phyloP scores from a whole-genome alignment of 2,888 invertebrate genomes.

The Orthonychiurus folsomi region DNA sequence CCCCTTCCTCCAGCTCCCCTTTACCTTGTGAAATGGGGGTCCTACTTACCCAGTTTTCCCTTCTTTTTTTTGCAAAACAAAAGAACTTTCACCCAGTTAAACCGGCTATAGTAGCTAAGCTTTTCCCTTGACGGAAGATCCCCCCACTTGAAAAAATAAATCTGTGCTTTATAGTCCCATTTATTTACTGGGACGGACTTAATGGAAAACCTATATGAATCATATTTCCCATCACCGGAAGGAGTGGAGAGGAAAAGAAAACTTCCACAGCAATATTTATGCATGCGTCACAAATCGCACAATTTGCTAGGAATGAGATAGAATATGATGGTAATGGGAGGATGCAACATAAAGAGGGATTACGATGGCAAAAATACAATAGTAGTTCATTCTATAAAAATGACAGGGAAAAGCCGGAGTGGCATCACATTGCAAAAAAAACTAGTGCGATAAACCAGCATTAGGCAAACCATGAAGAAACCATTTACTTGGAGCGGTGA shows the following conservation, averaged over 20 bases:
- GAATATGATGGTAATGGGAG: slow-evolving; percentile 6
- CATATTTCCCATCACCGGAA: not conserved
- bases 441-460: not conserved
- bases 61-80: too few relatives aligned
- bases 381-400: not conserved
- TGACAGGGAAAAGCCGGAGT: not conserved
- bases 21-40: not conserved
- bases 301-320: not conserved
- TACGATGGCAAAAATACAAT: not conserved
- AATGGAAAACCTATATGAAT: not conserved
- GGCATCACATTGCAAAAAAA: not conserved
- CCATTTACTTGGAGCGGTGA: not conserved
- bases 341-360: not conserved
- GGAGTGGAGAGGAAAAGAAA: not conserved
- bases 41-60: not conserved
- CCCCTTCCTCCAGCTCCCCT: not conserved
- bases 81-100: too few relatives aligned
- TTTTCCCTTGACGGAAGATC: too few relatives aligned
- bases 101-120: too few relatives aligned
- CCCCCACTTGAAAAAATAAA: too few relatives aligned
- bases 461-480: slow-evolving; percentile 1
- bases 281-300: not conserved
- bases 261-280: slow-evolving; percentile 2
- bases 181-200: too few relatives aligned
- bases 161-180: too few relatives aligned